Conservation (phyloP, 2,797 vertebrate genomes). For the Sphenodon punctatus region DNA sequence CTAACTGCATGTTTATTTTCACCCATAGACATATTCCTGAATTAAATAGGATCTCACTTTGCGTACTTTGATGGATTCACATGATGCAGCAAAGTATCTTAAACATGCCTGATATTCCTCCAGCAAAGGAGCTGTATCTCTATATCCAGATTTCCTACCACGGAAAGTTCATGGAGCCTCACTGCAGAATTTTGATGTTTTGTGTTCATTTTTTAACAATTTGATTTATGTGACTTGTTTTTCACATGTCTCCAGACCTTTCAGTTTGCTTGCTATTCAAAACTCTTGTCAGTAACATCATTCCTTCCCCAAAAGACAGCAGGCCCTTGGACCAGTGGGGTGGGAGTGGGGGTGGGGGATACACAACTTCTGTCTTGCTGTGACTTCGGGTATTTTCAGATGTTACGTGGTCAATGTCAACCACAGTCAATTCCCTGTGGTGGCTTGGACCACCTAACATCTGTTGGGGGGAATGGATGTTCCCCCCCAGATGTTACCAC, state of each 20-base stretch:
- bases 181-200: constrained; percentile 1
- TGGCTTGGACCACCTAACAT: too few relatives aligned
- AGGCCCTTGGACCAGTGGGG: constrained; percentile 14
- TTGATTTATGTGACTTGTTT: constrained; percentile 46
- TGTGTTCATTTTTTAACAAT: constrained; percentile 48
- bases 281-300: constrained; percentile 51
- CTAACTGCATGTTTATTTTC: too few relatives aligned
- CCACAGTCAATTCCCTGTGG: too few relatives aligned
- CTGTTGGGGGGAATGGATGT: too few relatives aligned
- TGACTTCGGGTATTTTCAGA: too few relatives aligned
- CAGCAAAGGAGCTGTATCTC: neutral
- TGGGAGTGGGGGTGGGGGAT: constrained; percentile 38
- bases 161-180: constrained; percentile 35
- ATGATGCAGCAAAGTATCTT: too few relatives aligned
- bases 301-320: constrained; percentile 31
- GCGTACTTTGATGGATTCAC: too few relatives aligned
- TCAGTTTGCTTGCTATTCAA: constrained; percentile 52
- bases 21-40: too few relatives aligned
- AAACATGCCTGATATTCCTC: rapidly evolving
- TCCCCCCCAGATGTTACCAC: too few relatives aligned
- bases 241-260: constrained; percentile 39
- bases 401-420: too few relatives aligned
- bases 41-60: too few relatives aligned
- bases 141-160: neutral
- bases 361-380: constrained; percentile 37